Percentiles rank a stretch among this genome's conserved stretches.
These are phyloP conservation scores for Drosophila serrata DNA, from an alignment of 1,140 invertebrate species.

Conservation along the genomic window DNA sequence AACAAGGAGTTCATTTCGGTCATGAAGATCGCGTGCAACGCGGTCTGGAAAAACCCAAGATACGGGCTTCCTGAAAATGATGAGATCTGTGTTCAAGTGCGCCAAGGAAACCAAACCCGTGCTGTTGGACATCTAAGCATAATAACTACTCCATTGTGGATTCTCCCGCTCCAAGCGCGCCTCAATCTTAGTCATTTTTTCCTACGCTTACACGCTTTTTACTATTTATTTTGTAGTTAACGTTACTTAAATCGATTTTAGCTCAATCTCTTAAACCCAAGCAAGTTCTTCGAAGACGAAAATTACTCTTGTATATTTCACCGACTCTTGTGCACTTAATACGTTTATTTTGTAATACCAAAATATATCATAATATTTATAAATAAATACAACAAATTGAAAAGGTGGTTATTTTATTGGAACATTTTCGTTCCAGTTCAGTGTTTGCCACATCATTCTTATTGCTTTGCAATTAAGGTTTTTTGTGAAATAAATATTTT, in stretches of 20 bases:
- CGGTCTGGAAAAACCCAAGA: slow-evolving; percentile 99
- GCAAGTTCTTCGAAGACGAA: neutral
- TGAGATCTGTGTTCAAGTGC: slow-evolving; percentile 96
- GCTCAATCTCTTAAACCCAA: slow-evolving; percentile 35
- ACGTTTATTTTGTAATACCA: slow-evolving; percentile 35
- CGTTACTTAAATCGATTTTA: slow-evolving; percentile 42
- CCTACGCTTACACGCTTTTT: slow-evolving; percentile 54
- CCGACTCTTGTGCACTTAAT: slow-evolving; percentile 57
- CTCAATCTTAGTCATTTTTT: slow-evolving; percentile 67
- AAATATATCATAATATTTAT: slow-evolving; percentile 43
- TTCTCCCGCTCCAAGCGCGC: slow-evolving; percentile 48
- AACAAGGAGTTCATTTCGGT: slow-evolving; percentile 99
- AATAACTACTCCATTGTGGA: slow-evolving; percentile 15
- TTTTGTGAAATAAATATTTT: neutral
- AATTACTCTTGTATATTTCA: slow-evolving; percentile 23
- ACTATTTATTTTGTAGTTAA: slow-evolving; percentile 64
- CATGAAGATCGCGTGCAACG: slow-evolving; percentile 98
- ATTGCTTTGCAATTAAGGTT: neutral
- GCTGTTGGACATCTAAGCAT: slow-evolving; percentile 86
- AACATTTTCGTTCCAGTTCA: slow-evolving; percentile 7
- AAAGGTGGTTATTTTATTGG: slow-evolving; percentile 1
- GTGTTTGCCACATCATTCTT: neutral
- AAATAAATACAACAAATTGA: slow-evolving; percentile 27
- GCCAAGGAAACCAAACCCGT: slow-evolving; percentile 92
- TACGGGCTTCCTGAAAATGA: slow-evolving; percentile 97